Evolutionary conservation across 1,140 invertebrate species (phyloP), one percentile per base, ranked within the genome.

Genomic region (Zaprionus gabonicus): DNA sequence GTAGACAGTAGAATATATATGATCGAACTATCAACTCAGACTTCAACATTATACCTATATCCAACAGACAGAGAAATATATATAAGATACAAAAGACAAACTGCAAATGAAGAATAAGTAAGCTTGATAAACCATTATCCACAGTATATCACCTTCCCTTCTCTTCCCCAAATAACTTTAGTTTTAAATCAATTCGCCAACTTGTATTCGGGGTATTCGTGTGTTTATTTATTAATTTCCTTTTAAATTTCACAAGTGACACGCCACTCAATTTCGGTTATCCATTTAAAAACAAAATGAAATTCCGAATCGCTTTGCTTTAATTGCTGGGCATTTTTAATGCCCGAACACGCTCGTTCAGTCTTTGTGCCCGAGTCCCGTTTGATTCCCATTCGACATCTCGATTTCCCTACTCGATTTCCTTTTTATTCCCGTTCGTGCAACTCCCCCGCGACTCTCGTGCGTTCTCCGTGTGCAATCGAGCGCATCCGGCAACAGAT

Each of bases 401-500:
- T 20, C 20, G 20, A 51, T 31, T 46, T 46, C n/a, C 3, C 41
- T 38, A 65, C 36, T 17, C n/a, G 41, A 46, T 46, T 46, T 9
- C 41, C 41, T n/a, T 6, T 31, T 34, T 34, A 34, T 34, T 17
- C 46, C 27, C 36, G 25, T 28, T 56, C 13, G 46, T 34, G 31
- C 31, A 34, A 64, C 44, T 60, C 31, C 57, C 44, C n/a, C 28
- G 36, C 58, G 51, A 63, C 63, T 49, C 38, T 41, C 56, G 44
- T 20, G 20, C 20, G 20, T 20, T 20, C 20, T 69, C 53, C 66
- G 60, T 68, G 74, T 81, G 83, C 80, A 87, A 81, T 83, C 73
- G 80, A 83, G 80, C 38, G 74, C 64, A 87, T 81, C 81, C 84
- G 84, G 80, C 74, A 77, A 57, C 83, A 88, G 84, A 83, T 87